Base-by-base conservation (phyloP, 1,140 invertebrate genomes). In the Atopsyche davidsoni region DNA sequence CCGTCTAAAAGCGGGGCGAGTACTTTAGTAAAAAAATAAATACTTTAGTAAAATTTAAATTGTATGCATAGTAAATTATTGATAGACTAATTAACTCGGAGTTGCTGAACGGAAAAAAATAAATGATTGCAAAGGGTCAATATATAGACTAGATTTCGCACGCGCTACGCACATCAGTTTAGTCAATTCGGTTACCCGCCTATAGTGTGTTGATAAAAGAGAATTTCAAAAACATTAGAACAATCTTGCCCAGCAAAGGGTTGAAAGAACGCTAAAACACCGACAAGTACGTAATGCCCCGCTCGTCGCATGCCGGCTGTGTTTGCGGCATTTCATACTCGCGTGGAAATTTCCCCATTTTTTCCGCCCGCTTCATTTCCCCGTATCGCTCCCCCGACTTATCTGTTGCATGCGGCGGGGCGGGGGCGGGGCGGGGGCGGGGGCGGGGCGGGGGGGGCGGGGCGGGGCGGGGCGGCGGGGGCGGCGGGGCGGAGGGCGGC, bases 391-490 rank as follows among this genome's bases (percentile, higher is more conserved):
- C 38, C 38, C 23, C 46, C 32, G 21, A 47, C 14, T 50, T 50
- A 50, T 50, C 47, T 50, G 47, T 50, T 50, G 47, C 47, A 42
- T 28, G 38, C n/a, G 38, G 23, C 32, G 23, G 28, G 13, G 34
- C 19, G 36, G 28, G 35, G 45, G 13, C 24, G 10, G 17, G 13
- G 43, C 28, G 17, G 17, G 44, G 4, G 19, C 31, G 19, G 10
- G 40, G 21, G 18, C 11, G 39, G 24, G 22, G 31, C 18, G 48
- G 40, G 4, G 23, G 48, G n/a, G 19, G 23, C 23, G 38, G 16
- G 31, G 36, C 17, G n/a, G 2, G 38, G 16, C 25, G 18, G 22
- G 24, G 13, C 2, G 18, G 25, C 24, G 42, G 19, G 34, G 34
- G n/a, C 19, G 18, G 23, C n/a, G n/a, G n/a, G n/a, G n/a, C n/a